Evolutionary conservation across 30 jellyfish, hydroid and myxozoan genomes (phyloP), one percentile per base, ranked within the genome.

Genomic region (Cassiopea andromeda): DNA sequence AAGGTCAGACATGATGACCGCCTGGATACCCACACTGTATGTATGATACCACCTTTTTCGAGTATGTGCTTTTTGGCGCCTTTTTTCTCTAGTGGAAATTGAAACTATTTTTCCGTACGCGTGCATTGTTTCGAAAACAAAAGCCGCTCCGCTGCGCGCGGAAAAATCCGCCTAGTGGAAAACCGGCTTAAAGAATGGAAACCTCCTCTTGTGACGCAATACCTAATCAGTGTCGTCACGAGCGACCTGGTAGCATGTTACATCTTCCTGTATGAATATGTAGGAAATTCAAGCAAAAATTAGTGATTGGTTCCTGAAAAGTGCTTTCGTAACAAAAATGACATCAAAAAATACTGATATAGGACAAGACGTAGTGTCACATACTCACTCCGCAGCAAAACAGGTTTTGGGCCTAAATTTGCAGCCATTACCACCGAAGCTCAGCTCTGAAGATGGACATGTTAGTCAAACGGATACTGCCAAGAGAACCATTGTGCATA

Each of bases 341-440:
- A 69, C 86, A 47, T 77, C 86, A 54, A 77, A 77, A 38, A 83
- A 83, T 44, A 46, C 87, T 9, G 87, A 85, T 12, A 46, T 73
- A 44, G 87, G 87, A 60, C 81, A 60, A 59, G 93, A 75, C 16
- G 49, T 85, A 73, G 87, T 83, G 54, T 58, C 91, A 2, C 89
- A 80, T 43, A 67, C 89, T 13, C 61, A 49, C 78, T 13, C 89
- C 1, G 69, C 84, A 47, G 84, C 84, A 47, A 83, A 70, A 49
- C 91, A 83, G 54, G 91, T 83, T 18, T 48, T 83, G 78, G 91
- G 91, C 91, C 91, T 83, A 83, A 83, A 69, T 83, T 43, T 71
- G 46, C 59, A 60, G 15, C 86, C 70, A n/a, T 49, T 69, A 15
- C 15, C 89, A 1, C 50, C 60, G 19, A 73, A 73, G 61, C 50